Conservation (phyloP, 1,140 invertebrate genomes). For the Formica selysi region DNA sequence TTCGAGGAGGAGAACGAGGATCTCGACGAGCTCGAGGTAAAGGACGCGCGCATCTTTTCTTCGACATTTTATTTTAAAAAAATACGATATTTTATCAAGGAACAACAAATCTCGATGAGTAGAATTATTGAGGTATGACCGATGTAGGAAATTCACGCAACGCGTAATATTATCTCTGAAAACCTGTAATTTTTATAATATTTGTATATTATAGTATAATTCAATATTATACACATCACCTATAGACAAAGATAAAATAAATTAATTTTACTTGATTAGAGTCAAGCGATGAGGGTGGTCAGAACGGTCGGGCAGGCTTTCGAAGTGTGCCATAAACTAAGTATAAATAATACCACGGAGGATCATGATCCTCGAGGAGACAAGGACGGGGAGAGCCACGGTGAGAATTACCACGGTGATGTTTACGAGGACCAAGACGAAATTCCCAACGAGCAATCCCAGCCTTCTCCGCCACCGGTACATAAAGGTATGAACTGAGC, state of each 20-base stretch:
- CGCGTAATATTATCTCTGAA: neutral
- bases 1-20: conserved; percentile 83
- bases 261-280: conserved; percentile 88
- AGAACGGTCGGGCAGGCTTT: conserved; percentile 99
- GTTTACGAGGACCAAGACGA: conserved; percentile 89
- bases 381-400: conserved; percentile 79
- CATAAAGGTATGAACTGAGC: conserved; percentile 81
- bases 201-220: neutral
- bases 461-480: conserved; percentile 82
- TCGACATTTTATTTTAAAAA: neutral
- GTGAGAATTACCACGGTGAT: conserved; percentile 87
- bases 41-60: conserved; percentile 4
- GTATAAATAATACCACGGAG: conserved; percentile 86
- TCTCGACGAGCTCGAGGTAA: conserved; percentile 85
- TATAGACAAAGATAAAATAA: conserved; percentile 21
- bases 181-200: conserved; percentile 1
- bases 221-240: neutral
- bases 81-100: neutral
- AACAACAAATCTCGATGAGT: neutral
- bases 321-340: conserved; percentile 99
- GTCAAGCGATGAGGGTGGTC: conserved; percentile 98
- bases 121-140: neutral
- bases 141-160: conserved; percentile 30
- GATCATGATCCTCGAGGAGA: conserved; percentile 60
- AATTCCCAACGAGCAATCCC: conserved; percentile 87